These are phyloP conservation scores for Drosophila birchii DNA, from an alignment of 2,888 invertebrate genomes.

Conservation along the genomic window DNA sequence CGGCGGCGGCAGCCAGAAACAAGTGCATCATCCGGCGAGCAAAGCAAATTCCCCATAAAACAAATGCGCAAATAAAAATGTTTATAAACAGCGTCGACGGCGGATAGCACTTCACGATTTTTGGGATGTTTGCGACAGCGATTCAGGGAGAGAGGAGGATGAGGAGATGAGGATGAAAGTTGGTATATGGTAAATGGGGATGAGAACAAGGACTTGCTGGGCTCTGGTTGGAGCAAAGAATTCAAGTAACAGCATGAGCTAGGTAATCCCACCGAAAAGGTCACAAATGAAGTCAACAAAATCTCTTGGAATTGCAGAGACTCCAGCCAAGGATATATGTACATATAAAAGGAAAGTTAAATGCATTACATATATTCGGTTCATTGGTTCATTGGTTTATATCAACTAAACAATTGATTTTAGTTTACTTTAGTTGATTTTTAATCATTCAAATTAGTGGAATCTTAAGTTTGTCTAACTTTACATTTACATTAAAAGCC, in stretches of 20 bases:
- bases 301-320: slow-evolving; percentile 3
- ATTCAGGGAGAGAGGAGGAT: slow-evolving; percentile 1
- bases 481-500: not conserved
- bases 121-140: slow-evolving; percentile 40
- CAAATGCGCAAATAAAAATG: slow-evolving; percentile 53
- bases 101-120: slow-evolving; percentile 39
- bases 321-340: not conserved
- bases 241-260: slow-evolving; percentile 15
- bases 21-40: slow-evolving; percentile 50
- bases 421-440: too few relatives aligned
- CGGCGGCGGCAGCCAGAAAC: slow-evolving; percentile 12
- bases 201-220: not conserved
- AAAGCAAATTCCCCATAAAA: slow-evolving; percentile 46
- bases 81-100: slow-evolving; percentile 43
- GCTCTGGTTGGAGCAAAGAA: not conserved
- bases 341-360: not conserved
- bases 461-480: not conserved
- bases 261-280: slow-evolving; percentile 11
- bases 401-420: too few relatives aligned
- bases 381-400: too few relatives aligned
- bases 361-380: not conserved
- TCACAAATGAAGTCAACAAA: slow-evolving; percentile 24
- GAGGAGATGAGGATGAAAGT: not conserved
- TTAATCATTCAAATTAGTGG: not conserved
- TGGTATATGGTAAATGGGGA: too few relatives aligned